These are phyloP conservation scores for Sebastes kiyomatsui DNA, from an alignment of 2,797 vertebrate genomes.

Conservation along the genomic window DNA sequence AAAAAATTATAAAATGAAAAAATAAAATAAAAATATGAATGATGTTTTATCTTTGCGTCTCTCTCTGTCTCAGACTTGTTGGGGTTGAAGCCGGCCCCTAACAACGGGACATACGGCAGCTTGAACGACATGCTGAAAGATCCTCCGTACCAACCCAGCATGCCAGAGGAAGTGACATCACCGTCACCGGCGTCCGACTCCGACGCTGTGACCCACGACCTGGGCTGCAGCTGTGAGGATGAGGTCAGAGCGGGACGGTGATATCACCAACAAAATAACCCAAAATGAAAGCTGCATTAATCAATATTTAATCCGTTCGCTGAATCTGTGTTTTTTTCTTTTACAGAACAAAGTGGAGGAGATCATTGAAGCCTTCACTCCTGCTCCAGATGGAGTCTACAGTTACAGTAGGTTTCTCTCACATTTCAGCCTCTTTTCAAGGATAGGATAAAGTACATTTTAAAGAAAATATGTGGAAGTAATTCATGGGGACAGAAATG, in stretches of 20 bases:
- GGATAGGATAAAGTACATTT: too few relatives aligned
- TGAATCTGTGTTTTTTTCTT: neutral
- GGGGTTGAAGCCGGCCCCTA: constrained; percentile 92
- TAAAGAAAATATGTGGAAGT: too few relatives aligned
- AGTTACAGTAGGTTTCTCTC: constrained; percentile 54
- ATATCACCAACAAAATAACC: neutral
- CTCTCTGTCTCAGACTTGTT: constrained; percentile 86
- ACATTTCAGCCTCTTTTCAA: neutral
- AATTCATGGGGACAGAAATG: too few relatives aligned
- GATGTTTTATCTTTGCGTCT: neutral
- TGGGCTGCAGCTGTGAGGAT: constrained; percentile 93
- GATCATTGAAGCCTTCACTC: constrained; percentile 81
- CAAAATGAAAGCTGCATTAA: neutral
- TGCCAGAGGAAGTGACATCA: constrained; percentile 89
- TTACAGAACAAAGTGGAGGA: constrained; percentile 94
- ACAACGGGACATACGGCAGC: constrained; percentile 96
- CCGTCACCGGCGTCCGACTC: constrained; percentile 72
- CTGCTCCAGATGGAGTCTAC: constrained; percentile 77
- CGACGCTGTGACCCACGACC: constrained; percentile 77
- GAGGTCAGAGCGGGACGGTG: constrained; percentile 80
- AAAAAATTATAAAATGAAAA: too few relatives aligned
- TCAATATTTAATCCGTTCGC: neutral
- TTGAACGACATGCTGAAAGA: constrained; percentile 89
- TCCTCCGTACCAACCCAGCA: constrained; percentile 82
- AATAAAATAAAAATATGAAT: too few relatives aligned